Percentiles rank a stretch among this genome's conserved stretches.
Conservation (phyloP, 2,888 invertebrate genomes). For the Diplazon laetatorius region DNA sequence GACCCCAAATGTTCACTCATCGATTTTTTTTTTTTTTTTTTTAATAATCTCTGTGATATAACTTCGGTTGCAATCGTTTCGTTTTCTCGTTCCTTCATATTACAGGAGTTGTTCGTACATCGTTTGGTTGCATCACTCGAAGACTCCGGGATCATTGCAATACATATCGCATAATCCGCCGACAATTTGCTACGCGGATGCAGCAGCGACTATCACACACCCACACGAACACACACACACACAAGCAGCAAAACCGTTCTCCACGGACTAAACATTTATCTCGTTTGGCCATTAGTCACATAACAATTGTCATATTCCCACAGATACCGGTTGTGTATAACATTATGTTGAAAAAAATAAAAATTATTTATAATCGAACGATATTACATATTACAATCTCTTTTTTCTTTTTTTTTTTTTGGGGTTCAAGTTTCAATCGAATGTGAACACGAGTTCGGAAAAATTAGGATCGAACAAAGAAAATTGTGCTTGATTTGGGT, state of each 20-base stretch:
- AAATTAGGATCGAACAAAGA: slow-evolving; percentile 1
- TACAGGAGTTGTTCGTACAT: background rate
- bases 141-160: slow-evolving; percentile 6
- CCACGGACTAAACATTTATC: slow-evolving; percentile 1
- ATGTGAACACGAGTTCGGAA: background rate
- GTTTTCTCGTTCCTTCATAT: background rate
- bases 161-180: slow-evolving; percentile 10
- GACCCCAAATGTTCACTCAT: too few species aligned
- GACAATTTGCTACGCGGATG: background rate
- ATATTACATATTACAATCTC: too few species aligned
- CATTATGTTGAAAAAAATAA: background rate
- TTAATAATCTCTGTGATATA: too few species aligned
- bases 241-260: background rate
- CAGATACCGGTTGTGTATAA: background rate
- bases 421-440: background rate
- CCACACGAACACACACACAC: too few species aligned
- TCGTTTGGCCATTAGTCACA: slow-evolving; percentile 19
- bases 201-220: background rate
- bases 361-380: background rate
- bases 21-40: too few species aligned
- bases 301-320: slow-evolving; percentile 25
- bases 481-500: background rate
- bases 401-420: background rate
- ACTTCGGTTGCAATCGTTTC: background rate
- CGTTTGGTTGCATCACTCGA: slow-evolving; percentile 24